Evolutionary conservation across 1,140 invertebrate genomes (phyloP), one percentile per base, ranked within the genome.

Genomic region (Zelostemma sp.): DNA sequence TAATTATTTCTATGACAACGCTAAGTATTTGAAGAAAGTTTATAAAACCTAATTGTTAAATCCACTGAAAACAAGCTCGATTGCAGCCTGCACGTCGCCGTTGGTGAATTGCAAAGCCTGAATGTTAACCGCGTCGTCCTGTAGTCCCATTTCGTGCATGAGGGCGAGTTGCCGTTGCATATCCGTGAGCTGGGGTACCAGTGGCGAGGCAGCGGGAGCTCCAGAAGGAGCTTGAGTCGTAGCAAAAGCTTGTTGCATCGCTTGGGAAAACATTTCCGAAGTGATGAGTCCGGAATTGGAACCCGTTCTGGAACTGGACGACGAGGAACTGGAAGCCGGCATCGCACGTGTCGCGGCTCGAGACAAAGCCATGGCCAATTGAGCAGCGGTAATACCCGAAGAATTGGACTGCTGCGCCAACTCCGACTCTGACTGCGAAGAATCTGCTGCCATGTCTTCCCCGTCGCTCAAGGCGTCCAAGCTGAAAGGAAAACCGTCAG

Each of bases 1-100:
- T n/a, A n/a, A n/a, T n/a, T n/a, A n/a, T n/a, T n/a, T n/a, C n/a
- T n/a, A n/a, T n/a, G n/a, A n/a, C n/a, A n/a, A n/a, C n/a, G n/a
- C n/a, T n/a, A n/a, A n/a, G n/a, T n/a, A n/a, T n/a, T n/a, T n/a
- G n/a, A n/a, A n/a, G n/a, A n/a, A n/a, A n/a, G n/a, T n/a, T 43
- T 40, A 55, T 75, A 67, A 83, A 73, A 25, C 21, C 21, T 82
- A 82, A 43, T 81, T 80, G 53, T 74, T 77, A 25, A 85, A 82
- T 18, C 87, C 86, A 65, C 85, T 87, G 74, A 94, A 89, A 11
- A 95, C 88, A 35, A 93, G 81, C 79, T 96, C 94, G 33, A 97
- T 91, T 9, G 95, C 95, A 45, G 92, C 93, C 81, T 95, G 94
- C 1, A 97, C 91, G 85, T 96, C 93, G 1, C 95, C 94, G 78